phyloP scores from a whole-genome alignment of 2,113 vertebrate genomes.

The Amphilophus citrinellus region DNA sequence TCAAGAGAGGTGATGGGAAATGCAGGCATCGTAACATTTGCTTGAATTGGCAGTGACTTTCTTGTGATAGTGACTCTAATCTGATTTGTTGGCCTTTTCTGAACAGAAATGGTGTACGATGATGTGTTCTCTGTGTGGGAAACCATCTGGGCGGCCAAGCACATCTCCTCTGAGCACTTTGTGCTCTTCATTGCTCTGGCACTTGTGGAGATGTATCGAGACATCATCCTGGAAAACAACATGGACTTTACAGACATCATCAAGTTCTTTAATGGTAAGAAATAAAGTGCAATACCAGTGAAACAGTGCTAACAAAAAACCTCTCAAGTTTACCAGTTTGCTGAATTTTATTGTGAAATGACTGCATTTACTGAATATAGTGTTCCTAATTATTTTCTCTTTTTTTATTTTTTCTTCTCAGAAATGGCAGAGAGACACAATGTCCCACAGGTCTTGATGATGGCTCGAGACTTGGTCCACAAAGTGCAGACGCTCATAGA shows the following conservation, averaged over 20 bases:
- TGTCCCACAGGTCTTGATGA: slow-evolving; percentile 89
- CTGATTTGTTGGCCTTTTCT: neutral
- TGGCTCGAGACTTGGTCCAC: slow-evolving; percentile 93
- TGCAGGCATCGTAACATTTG: neutral
- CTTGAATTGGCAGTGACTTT: neutral
- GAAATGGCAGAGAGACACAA: slow-evolving; percentile 97
- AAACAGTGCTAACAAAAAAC: neutral
- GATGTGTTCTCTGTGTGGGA: slow-evolving; percentile 97
- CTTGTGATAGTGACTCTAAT: neutral
- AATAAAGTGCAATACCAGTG: neutral
- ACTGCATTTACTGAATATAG: neutral
- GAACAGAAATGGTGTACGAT: slow-evolving; percentile 93
- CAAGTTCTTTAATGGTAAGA: slow-evolving; percentile 97
- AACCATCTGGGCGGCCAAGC: slow-evolving; percentile 95
- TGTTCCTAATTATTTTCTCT: neutral
- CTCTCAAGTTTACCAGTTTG: neutral
- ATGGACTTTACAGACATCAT: slow-evolving; percentile 99
- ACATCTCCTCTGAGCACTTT: slow-evolving; percentile 92
- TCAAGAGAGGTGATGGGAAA: slow-evolving; percentile 90
- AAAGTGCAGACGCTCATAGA: slow-evolving; percentile 98
- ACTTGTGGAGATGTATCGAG: slow-evolving; percentile 94
- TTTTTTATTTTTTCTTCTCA: slow-evolving; percentile 54
- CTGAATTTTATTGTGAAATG: neutral
- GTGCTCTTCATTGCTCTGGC: slow-evolving; percentile 97
- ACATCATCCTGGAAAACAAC: slow-evolving; percentile 98